A percentile compares a stretch with the other conserved stretches of the same genome.
These are phyloP conservation scores for Atherinosoma microstoma DNA, from an alignment of 2,797 vertebrate genomes.

Conservation along the genomic window DNA sequence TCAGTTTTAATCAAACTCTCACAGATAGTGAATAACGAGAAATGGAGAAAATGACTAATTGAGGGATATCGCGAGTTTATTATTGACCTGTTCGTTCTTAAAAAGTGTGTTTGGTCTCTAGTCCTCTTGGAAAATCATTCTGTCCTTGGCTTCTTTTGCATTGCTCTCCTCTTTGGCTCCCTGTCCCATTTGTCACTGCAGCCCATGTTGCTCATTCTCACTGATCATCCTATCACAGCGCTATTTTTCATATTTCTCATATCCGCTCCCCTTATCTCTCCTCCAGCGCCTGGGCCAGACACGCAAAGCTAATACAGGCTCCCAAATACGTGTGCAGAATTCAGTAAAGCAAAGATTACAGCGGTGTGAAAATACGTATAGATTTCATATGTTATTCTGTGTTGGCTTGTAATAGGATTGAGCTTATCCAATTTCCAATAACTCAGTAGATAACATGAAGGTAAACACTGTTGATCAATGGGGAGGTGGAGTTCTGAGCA, in stretches of 20 bases:
- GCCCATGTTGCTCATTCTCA: constrained; percentile 77
- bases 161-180: constrained; percentile 76
- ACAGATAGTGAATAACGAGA: constrained; percentile 28
- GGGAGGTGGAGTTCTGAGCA: constrained; percentile 45
- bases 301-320: constrained; percentile 81
- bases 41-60: constrained; percentile 50
- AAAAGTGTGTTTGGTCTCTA: constrained; percentile 56
- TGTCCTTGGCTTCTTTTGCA: constrained; percentile 79
- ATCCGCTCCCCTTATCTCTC: constrained; percentile 83
- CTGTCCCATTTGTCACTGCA: constrained; percentile 80
- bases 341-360: constrained; percentile 71
- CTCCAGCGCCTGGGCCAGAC: constrained; percentile 77
- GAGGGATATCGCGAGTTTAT: constrained; percentile 54
- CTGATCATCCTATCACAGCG: constrained; percentile 82
- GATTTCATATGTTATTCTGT: constrained; percentile 77
- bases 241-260: constrained; percentile 87
- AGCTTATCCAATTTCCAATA: constrained; percentile 77
- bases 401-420: constrained; percentile 75
- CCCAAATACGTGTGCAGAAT: constrained; percentile 78
- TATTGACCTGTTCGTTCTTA: constrained; percentile 62
- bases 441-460: constrained; percentile 67
- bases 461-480: constrained; percentile 72
- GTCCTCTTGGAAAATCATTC: constrained; percentile 62
- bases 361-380: constrained; percentile 77
- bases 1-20: constrained; percentile 25